phyloP scores from a whole-genome alignment of 2,797 vertebrate genomes.

The Thamnophis elegans region DNA sequence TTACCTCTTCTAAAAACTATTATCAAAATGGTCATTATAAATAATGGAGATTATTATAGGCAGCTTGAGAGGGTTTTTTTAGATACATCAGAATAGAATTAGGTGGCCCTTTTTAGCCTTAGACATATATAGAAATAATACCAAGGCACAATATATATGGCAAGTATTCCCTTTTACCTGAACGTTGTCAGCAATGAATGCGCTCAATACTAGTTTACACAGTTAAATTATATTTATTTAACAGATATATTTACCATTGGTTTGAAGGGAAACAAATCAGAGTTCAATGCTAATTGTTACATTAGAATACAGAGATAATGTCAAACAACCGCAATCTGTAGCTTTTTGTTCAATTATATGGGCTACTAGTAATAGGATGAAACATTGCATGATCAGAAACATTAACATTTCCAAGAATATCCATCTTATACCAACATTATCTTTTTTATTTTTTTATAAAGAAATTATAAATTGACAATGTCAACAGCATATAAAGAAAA shows the following conservation, averaged over 20 bases:
- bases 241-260: conserved; percentile 38
- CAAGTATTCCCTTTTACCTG: conserved; percentile 69
- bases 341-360: background rate
- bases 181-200: conserved; percentile 65
- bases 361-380: background rate
- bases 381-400: background rate
- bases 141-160: conserved; percentile 58
- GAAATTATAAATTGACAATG: too few species aligned
- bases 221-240: conserved; percentile 68
- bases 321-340: background rate
- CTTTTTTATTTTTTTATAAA: too few species aligned
- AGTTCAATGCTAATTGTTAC: conserved; percentile 43
- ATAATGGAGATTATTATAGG: conserved; percentile 86
- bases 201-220: conserved; percentile 58
- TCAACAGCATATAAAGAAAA: too few species aligned
- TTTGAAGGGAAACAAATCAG: conserved; percentile 27
- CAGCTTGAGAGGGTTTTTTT: conserved; percentile 80
- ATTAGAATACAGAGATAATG: conserved; percentile 36
- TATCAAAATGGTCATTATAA: conserved; percentile 85
- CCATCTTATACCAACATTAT: background rate
- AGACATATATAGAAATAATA: conserved; percentile 67
- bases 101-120: conserved; percentile 77
- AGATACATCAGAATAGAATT: conserved; percentile 79
- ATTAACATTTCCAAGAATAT: background rate
- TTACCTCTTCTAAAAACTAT: conserved; percentile 83